Evolutionary conservation across 2,797 vertebrate species (phyloP).

Genomic region (Sebastes kiyomatsui): DNA sequence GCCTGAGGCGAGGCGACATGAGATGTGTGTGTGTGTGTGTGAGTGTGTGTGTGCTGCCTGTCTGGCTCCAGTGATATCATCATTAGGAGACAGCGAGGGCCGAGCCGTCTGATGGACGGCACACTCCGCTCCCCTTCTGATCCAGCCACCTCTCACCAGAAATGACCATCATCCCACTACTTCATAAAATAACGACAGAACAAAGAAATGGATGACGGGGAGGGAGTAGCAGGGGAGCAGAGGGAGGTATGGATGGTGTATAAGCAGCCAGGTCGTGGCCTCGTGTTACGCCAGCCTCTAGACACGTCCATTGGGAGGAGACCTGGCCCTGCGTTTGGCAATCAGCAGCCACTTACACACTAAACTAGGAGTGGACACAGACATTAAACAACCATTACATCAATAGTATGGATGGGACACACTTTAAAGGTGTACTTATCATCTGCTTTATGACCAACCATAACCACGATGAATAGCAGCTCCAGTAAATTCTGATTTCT

Average conservation of each 20-base stretch:
- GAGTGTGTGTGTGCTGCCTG: conserved; percentile 36
- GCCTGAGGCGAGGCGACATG: conserved; percentile 63
- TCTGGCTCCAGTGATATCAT: conserved; percentile 82
- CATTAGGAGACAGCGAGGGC: conserved; percentile 68
- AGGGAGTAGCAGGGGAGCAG: conserved; percentile 7
- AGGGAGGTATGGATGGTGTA: conserved; percentile 21
- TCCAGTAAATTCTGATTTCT: conserved; percentile 40
- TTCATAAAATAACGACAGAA: conserved; percentile 67
- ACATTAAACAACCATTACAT: conserved; percentile 80
- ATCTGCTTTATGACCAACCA: conserved; percentile 68
- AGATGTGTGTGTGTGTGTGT: conserved; percentile 29
- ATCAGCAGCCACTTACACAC: conserved; percentile 73
- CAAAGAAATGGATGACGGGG: conserved; percentile 57
- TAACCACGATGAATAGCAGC: conserved; percentile 62
- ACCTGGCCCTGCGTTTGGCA: conserved; percentile 53
- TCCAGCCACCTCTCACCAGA: conserved; percentile 55
- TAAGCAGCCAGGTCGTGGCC: conserved; percentile 65
- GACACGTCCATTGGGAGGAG: conserved; percentile 62
- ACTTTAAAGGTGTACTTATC: conserved; percentile 68
- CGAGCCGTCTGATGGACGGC: conserved; percentile 74
- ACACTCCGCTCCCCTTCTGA: conserved; percentile 71
- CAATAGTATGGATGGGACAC: conserved; percentile 63
- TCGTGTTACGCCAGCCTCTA: conserved; percentile 50
- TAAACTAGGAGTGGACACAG: conserved; percentile 58
- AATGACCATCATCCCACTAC: conserved; percentile 46